phyloP scores from a whole-genome alignment of 2,888 invertebrate genomes.

The Gibbula magus region DNA sequence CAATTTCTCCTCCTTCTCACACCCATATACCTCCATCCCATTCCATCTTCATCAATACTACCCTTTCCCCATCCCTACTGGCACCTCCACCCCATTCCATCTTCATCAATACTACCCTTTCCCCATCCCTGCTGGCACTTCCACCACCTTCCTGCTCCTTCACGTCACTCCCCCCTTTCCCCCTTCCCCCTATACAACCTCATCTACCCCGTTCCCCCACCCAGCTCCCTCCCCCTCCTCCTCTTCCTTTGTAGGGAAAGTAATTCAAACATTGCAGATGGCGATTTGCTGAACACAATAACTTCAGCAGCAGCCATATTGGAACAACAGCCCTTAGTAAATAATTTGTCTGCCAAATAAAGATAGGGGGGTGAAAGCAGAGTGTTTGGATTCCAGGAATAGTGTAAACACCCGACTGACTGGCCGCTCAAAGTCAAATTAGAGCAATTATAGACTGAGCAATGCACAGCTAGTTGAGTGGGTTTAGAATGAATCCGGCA shows the following conservation, averaged over 20 bases:
- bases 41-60: too few species aligned
- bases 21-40: background rate
- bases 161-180: background rate
- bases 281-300: constrained; percentile 21
- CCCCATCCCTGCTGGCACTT: background rate
- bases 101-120: background rate
- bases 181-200: background rate
- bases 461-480: background rate
- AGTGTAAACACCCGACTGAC: background rate
- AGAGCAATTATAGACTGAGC: constrained; percentile 5
- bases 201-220: background rate
- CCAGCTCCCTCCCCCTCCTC: constrained; percentile 14
- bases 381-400: constrained; percentile 18
- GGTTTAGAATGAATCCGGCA: background rate
- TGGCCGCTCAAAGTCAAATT: constrained; percentile 11
- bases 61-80: background rate
- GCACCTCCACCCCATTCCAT: background rate
- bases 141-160: background rate
- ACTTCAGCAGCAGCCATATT: constrained; percentile 27
- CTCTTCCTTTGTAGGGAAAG: background rate
- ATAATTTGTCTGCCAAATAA: constrained; percentile 23
- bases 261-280: constrained; percentile 17
- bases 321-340: constrained; percentile 22
- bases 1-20: background rate
- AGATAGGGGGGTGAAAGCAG: background rate